Base-by-base conservation (phyloP, 2,797 vertebrate species). In the Notolepis coatsorum region DNA sequence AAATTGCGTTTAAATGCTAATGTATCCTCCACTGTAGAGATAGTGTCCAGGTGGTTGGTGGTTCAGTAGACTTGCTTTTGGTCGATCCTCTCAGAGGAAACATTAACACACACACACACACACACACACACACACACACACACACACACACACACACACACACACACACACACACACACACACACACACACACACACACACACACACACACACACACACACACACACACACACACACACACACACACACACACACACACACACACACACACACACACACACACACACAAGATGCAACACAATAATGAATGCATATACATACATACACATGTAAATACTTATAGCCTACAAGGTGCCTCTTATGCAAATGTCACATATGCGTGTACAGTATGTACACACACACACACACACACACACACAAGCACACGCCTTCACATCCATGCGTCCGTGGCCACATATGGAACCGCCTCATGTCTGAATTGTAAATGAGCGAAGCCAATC, bases 401-500 rank as follows among this genome's bases (percentile, higher is more conserved):
- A 67, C 51, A 47, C 61, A 61, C 61, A 57, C 35, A 59, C 54
- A 56, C 71, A 68, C 63, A 31, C 61, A 77, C 57, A 71, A 63
- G 48, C 71, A 42, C 28, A 33, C 45, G 47, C 42, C 56, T 38
- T 54, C 42, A 52, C 23, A 35, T 12, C 7, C 35, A 41, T 42
- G 13, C 51, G 30, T 31, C 18, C 54, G 62, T 37, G 59, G 43
- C 33, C 54, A 80, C 85, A 90, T 82, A 89, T 85, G 84, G 75
- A 85, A 82, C 42, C 50, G 33, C 79, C 86, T 82, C 75, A 70
- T 79, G 47, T 50, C 79, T 81, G 82, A 81, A 85, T 90, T 82
- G 53, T 78, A 79, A 90, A 83, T 84, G 77, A 83, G 84, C 60
- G n/a, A 18, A 87, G 77, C 82, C 85, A 88, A 89, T 90, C 85